Percentiles rank a stretch among this genome's conserved stretches.
These are phyloP conservation scores for Lutjanus erythropterus DNA, from an alignment of 2,113 vertebrate genomes.

Conservation along the genomic window DNA sequence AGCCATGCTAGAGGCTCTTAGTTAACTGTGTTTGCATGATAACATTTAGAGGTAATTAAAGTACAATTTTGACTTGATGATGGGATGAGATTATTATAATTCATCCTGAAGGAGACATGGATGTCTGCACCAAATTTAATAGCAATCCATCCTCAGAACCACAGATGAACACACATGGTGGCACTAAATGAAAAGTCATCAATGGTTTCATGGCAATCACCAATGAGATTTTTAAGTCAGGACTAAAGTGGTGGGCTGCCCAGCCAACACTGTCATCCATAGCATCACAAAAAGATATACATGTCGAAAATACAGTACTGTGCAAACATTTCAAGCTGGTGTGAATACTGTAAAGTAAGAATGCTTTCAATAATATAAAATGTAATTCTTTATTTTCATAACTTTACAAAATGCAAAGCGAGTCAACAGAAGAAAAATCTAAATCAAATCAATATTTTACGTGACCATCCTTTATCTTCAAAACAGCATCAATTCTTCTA, in stretches of 20 bases:
- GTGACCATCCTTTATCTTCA: too few species aligned
- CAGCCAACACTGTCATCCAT: background rate
- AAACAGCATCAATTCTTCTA: too few species aligned
- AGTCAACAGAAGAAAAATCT: too few species aligned
- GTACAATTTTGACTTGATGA: constrained; percentile 1
- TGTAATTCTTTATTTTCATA: too few species aligned
- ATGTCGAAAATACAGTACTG: too few species aligned
- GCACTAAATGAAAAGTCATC: background rate
- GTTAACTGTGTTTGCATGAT: background rate
- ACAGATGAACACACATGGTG: too few species aligned
- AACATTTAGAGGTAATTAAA: background rate
- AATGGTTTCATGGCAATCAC: background rate
- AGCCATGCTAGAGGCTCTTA: background rate
- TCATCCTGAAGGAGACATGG: background rate
- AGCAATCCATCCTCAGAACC: background rate
- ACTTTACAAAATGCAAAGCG: too few species aligned
- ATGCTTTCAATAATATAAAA: too few species aligned
- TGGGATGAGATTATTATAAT: background rate
- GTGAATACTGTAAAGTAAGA: too few species aligned
- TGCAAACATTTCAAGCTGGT: too few species aligned
- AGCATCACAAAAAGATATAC: background rate
- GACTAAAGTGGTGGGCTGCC: background rate
- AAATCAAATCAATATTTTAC: too few species aligned
- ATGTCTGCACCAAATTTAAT: background rate
- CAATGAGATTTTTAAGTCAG: background rate